A percentile compares a stretch with the other conserved stretches of the same genome.
Conservation (phyloP, 2,797 vertebrate species). For the Hippocampus kuda region DNA sequence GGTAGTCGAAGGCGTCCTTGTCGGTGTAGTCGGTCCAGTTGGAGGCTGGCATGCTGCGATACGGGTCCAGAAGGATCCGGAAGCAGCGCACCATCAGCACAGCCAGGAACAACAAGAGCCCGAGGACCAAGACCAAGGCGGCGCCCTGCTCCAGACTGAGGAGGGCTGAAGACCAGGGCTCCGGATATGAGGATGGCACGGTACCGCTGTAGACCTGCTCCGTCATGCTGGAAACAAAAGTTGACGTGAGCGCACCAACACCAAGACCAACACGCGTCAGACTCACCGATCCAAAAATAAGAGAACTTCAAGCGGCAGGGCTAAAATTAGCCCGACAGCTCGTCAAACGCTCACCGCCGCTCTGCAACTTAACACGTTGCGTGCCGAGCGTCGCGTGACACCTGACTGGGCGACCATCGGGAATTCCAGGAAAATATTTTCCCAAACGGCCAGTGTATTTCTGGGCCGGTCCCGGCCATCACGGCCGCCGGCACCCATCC, state of each 20-base stretch:
- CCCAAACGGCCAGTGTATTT: no score
- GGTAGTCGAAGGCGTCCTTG: slow-evolving; percentile 77
- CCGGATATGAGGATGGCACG: slow-evolving; percentile 16
- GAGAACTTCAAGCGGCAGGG: background rate
- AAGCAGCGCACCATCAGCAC: slow-evolving; percentile 78
- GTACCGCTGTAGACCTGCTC: background rate
- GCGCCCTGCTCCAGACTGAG: slow-evolving; percentile 75
- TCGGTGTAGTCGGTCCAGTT: slow-evolving; percentile 76
- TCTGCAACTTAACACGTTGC: no score
- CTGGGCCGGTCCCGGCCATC: no score
- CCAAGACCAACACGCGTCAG: no score
- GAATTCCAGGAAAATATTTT: no score
- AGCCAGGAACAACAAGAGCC: slow-evolving; percentile 77
- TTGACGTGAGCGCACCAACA: background rate
- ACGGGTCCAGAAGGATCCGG: slow-evolving; percentile 75
- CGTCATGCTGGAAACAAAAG: background rate
- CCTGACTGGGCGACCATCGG: no score
- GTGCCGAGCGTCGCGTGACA: no score
- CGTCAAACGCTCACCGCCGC: background rate
- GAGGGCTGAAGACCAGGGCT: slow-evolving; percentile 48
- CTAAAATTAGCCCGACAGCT: background rate
- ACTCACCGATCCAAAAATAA: background rate
- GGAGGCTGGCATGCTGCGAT: slow-evolving; percentile 76
- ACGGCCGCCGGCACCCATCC: no score
- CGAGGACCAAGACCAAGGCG: slow-evolving; percentile 73